Conservation (phyloP, 2,113 vertebrate genomes). For the Saimiri boliviensis region DNA sequence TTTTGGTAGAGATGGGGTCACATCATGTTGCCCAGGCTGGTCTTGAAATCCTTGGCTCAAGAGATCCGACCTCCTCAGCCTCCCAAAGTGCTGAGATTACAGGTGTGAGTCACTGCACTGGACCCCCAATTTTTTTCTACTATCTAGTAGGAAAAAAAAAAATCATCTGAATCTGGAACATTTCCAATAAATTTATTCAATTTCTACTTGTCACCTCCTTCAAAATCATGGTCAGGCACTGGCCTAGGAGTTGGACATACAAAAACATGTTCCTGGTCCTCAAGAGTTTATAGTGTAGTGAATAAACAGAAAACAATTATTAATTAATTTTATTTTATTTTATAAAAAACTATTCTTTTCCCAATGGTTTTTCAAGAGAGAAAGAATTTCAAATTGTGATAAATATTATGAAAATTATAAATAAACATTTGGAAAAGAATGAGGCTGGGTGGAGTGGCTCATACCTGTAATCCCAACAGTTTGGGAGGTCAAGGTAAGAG, state of each 20-base stretch:
- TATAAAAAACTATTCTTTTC: too few relatives aligned
- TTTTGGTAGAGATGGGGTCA: too few relatives aligned
- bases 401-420: neutral
- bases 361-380: too few relatives aligned
- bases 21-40: too few relatives aligned
- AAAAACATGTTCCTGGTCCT: neutral
- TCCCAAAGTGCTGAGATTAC: too few relatives aligned
- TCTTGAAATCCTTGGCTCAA: too few relatives aligned
- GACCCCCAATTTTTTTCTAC: neutral
- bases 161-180: neutral
- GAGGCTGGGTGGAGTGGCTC: too few relatives aligned
- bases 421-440: neutral
- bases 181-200: neutral
- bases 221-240: neutral
- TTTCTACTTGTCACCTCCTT: neutral
- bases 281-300: neutral
- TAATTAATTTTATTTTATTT: neutral
- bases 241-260: neutral
- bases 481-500: too few relatives aligned
- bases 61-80: too few relatives aligned
- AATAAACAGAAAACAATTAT: neutral
- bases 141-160: neutral
- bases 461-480: too few relatives aligned
- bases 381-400: neutral
- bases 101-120: too few relatives aligned